phyloP scores from a whole-genome alignment of 2,888 invertebrate species.

The Eueremaeus valkanovi region DNA sequence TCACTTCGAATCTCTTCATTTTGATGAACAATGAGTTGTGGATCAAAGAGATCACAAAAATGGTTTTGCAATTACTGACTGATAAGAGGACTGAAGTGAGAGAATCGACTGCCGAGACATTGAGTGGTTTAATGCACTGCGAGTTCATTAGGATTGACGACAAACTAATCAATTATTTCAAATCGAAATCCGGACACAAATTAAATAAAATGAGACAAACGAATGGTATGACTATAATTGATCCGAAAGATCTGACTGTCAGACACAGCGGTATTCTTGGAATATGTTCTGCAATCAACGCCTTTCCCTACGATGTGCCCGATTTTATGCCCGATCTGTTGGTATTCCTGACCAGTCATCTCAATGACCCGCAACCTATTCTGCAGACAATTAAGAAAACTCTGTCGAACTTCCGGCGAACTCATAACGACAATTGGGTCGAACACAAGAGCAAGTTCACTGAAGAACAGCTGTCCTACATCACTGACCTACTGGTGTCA shows the following conservation, averaged over 20 bases:
- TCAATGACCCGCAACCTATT: constrained; percentile 82
- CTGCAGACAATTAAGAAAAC: constrained; percentile 80
- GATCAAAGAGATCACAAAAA: constrained; percentile 54
- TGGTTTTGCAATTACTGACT: constrained; percentile 64
- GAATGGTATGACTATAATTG: constrained; percentile 40
- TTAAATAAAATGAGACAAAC: constrained; percentile 53
- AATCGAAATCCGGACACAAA: constrained; percentile 51
- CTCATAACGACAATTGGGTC: constrained; percentile 89
- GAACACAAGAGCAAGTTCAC: constrained; percentile 79
- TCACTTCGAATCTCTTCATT: constrained; percentile 58
- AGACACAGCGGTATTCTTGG: constrained; percentile 80
- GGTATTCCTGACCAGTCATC: constrained; percentile 70
- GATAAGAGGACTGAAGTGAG: constrained; percentile 68
- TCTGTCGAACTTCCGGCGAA: constrained; percentile 80
- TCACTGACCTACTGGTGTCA: constrained; percentile 83
- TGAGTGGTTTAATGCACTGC: constrained; percentile 82
- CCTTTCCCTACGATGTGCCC: constrained; percentile 82
- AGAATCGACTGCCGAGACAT: constrained; percentile 71
- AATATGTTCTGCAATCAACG: constrained; percentile 77
- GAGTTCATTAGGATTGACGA: constrained; percentile 62
- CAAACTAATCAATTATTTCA: constrained; percentile 47
- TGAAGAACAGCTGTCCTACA: constrained; percentile 75
- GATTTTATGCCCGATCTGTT: constrained; percentile 71
- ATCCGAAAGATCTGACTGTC: constrained; percentile 49
- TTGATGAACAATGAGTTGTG: constrained; percentile 53